A percentile compares a stretch with the other conserved stretches of the same genome.
Evolutionary conservation across 2,797 vertebrate genomes (phyloP).

Genomic region (Calcarius lapponicus): DNA sequence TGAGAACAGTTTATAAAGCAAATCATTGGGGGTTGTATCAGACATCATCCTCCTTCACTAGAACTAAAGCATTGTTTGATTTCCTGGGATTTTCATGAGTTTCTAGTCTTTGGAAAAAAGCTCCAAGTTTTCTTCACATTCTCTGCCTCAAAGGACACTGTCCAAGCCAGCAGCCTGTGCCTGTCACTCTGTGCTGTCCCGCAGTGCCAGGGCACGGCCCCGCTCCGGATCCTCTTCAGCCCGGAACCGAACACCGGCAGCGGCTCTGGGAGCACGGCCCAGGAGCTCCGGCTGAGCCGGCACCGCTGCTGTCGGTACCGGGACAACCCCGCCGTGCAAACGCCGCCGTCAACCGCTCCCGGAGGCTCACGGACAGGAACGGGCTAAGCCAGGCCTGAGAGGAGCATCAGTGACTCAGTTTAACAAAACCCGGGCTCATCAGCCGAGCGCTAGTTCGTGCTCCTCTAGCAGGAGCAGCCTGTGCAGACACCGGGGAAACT

Average conservation of each 20-base stretch:
- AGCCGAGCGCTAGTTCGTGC: too few relatives aligned
- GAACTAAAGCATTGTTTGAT: not conserved
- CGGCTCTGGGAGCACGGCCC: not conserved
- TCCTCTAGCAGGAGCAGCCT: not conserved
- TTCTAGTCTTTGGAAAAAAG: not conserved
- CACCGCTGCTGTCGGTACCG: not conserved
- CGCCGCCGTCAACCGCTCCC: not conserved
- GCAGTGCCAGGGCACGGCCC: not conserved
- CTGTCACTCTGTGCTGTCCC: not conserved
- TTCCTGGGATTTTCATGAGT: not conserved
- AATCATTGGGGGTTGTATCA: too few relatives aligned
- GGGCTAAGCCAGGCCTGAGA: not conserved
- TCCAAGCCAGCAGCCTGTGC: accelerated
- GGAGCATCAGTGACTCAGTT: not conserved
- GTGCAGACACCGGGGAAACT: too few relatives aligned
- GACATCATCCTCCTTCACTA: not conserved
- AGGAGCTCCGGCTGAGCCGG: not conserved
- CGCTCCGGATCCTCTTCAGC: not conserved
- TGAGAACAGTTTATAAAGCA: not conserved
- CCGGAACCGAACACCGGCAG: not conserved
- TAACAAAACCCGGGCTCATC: not conserved
- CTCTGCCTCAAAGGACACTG: not conserved
- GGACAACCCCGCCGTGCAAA: not conserved
- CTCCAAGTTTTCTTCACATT: accelerated
- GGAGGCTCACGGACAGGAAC: not conserved